Percentiles rank a stretch among this genome's conserved stretches.
phyloP scores from a whole-genome alignment of 2,113 vertebrate genomes.

The Odocoileus virginianus region DNA sequence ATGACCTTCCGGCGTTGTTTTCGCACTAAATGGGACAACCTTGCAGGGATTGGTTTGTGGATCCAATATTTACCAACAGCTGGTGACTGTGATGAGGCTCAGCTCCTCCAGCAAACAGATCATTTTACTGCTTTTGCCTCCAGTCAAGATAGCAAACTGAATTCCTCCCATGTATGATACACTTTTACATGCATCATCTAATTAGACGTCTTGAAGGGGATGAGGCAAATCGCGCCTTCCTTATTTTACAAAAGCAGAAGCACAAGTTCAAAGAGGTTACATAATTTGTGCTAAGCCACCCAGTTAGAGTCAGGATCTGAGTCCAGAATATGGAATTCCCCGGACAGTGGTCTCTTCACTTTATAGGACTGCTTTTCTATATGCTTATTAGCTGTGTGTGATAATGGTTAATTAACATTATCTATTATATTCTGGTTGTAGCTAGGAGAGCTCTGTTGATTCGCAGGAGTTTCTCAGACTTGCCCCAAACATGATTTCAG shows the following conservation, averaged over 20 bases:
- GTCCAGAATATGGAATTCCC: background rate
- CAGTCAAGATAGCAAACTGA: background rate
- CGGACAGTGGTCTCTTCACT: background rate
- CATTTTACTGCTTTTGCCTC: background rate
- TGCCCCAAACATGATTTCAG: background rate
- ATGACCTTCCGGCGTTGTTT: background rate
- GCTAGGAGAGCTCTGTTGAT: background rate
- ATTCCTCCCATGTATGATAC: background rate
- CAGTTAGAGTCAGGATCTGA: background rate
- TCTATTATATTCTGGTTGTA: background rate
- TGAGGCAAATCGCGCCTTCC: background rate
- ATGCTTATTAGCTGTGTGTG: background rate
- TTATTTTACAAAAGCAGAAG: background rate
- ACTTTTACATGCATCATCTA: background rate
- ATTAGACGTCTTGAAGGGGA: background rate
- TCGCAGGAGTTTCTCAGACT: background rate
- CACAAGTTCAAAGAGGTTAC: background rate
- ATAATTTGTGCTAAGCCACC: slow-evolving; percentile 17
- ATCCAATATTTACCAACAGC: background rate
- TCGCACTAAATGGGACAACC: background rate
- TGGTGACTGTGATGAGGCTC: background rate
- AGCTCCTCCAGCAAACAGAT: background rate
- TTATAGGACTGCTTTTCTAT: background rate
- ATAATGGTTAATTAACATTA: background rate
- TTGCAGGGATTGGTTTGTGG: background rate